Conservation (phyloP, 64 coral and sea anemone species). For the Catalaphyllia jardinei region DNA sequence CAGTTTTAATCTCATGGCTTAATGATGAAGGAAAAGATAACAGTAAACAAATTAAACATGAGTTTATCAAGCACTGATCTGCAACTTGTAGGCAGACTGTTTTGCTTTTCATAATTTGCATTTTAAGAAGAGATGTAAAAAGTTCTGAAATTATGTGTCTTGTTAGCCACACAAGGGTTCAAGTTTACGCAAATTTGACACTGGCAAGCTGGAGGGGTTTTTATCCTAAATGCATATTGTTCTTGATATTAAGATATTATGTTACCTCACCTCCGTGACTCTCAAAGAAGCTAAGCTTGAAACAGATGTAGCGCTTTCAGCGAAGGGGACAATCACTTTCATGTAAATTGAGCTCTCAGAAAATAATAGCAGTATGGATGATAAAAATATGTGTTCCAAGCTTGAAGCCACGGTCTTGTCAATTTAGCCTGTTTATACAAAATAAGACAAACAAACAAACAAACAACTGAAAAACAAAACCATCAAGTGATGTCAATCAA, state of each 20-base stretch:
- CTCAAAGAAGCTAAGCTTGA: constrained; percentile 15
- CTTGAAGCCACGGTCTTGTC: background rate
- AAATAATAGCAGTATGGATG: background rate
- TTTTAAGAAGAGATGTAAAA: no score
- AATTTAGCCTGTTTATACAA: background rate
- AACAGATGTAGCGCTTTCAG: background rate
- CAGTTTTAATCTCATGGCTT: no score
- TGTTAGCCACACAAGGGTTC: no score
- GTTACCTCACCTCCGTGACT: background rate
- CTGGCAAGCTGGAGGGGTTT: no score
- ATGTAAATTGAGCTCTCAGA: background rate
- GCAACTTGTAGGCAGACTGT: no score
- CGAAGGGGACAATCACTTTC: background rate
- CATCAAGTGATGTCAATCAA: no score
- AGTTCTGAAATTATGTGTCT: no score
- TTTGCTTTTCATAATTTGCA: no score
- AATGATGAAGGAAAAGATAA: no score
- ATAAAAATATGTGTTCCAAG: background rate
- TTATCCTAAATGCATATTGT: background rate
- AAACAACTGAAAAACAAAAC: no score
- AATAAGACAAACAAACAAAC: background rate
- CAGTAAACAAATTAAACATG: no score
- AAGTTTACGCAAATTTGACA: background rate
- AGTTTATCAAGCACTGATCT: no score
- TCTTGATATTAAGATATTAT: background rate